Conservation (phyloP, 1,140 invertebrate species). For the Pogonomyrmex californicus region DNA sequence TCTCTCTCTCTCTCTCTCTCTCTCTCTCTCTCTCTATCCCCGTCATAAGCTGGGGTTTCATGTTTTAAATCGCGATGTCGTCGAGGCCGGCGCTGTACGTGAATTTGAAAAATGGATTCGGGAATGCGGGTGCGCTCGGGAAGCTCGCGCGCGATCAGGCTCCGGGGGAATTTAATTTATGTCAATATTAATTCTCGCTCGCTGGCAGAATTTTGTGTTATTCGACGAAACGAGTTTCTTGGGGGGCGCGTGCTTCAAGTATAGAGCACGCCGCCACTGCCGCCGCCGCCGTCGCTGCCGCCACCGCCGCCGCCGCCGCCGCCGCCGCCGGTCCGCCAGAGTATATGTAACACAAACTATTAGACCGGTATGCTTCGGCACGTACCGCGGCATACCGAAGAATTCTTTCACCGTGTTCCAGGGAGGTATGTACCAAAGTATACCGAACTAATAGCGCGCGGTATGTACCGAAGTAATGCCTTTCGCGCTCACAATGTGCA, state of each 20-base stretch:
- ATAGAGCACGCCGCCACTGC: no score
- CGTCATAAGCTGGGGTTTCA: constrained; percentile 17
- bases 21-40: not conserved
- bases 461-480: constrained; percentile 66
- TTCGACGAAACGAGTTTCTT: constrained; percentile 66
- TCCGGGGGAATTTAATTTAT: constrained; percentile 59
- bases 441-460: constrained; percentile 63
- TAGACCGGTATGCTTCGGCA: constrained; percentile 64
- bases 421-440: constrained; percentile 62
- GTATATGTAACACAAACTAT: constrained; percentile 65
- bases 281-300: no score
- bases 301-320: constrained; percentile 3
- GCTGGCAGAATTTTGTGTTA: constrained; percentile 64
- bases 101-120: constrained; percentile 64
- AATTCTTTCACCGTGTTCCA: constrained; percentile 62
- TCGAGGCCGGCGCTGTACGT: constrained; percentile 34
- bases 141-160: constrained; percentile 42
- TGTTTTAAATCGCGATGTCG: constrained; percentile 50
- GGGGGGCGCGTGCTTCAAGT: constrained; percentile 60
- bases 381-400: constrained; percentile 65
- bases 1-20: not conserved
- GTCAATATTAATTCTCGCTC: constrained; percentile 65
- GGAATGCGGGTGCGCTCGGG: constrained; percentile 55
- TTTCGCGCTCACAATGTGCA: constrained; percentile 61
- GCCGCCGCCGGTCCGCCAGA: constrained; percentile 1